phyloP scores from a whole-genome alignment of 1,140 invertebrate genomes.

The Arctopsyche grandis region DNA sequence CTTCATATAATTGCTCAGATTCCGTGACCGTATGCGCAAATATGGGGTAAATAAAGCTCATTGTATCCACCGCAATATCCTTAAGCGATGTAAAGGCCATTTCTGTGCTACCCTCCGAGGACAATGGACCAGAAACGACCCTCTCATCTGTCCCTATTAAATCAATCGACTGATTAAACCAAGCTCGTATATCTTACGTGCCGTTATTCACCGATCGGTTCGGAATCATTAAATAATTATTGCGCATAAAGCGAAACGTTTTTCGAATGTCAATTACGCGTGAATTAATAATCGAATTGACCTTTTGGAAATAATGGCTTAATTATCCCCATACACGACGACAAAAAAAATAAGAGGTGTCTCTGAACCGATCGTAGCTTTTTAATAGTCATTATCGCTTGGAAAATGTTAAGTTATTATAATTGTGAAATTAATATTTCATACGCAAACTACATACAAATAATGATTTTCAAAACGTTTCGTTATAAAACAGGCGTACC shows the following conservation, averaged over 20 bases:
- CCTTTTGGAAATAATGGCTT: constrained; percentile 12
- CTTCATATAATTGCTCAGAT: constrained; percentile 24
- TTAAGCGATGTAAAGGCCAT: neutral
- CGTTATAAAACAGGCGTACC: too few species aligned
- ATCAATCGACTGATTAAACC: constrained; percentile 15
- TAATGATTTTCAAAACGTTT: too few species aligned
- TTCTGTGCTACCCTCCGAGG: neutral
- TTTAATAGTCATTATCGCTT: constrained; percentile 5
- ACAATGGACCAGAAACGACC: neutral
- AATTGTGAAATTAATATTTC: too few species aligned
- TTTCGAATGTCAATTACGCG: constrained; percentile 11
- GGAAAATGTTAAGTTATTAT: neutral
- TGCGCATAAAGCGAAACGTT: neutral
- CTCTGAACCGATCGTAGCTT: neutral
- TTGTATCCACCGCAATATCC: neutral
- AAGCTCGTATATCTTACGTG: neutral
- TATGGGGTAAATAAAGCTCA: neutral
- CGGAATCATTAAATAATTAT: too few species aligned
- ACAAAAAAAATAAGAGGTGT: neutral
- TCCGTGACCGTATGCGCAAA: neutral
- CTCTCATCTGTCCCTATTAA: constrained; percentile 1
- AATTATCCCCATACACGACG: neutral
- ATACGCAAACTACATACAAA: too few species aligned
- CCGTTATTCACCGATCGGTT: too few species aligned
- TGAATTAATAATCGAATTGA: neutral